Base-by-base conservation (phyloP, 2,113 vertebrate genomes). In the Sigmodon hispidus region DNA sequence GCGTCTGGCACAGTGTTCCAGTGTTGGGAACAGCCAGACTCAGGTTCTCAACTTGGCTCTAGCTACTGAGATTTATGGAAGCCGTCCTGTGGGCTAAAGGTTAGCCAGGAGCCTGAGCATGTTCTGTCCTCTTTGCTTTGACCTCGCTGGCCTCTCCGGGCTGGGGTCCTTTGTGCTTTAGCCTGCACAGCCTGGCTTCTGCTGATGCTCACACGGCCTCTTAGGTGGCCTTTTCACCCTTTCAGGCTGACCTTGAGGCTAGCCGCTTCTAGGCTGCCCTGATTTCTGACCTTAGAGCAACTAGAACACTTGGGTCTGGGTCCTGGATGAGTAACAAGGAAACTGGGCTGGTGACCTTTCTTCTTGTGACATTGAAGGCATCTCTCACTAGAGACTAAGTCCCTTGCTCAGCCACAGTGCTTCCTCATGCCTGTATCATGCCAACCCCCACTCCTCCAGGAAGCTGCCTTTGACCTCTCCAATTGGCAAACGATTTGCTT, bases 181-280 rank as follows among this genome's bases (percentile, higher is more conserved):
- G 40, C 1, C 2, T 6, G 45, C 36, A 8, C 0, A 31, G n/a
- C 3, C 34, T 0, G 4, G 7, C 26, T 92, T 63, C 86, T 16
- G 77, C 43, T 85, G 26, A 5, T 1, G 16, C 65, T 59, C 75
- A 16, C 31, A 19, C 21, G 22, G 83, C 26, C 29, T 45, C 31
- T 52, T 50, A 3, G 52, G 5, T 0, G 17, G 5, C 0, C 43
- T 83, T 76, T 17, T 13, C 10, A 69, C 48, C n/a, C 52, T 81
- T 17, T 45, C 63, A 91, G 19, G 24, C 40, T 70, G 26, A 75
- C 24, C 65, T 80, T 67, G 17, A 57, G 63, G 48, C 4, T 7
- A 61, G 48, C 34, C 63, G 22, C 36, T 57, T 86, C 10, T 3
- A n/a, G 72, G 31, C 84, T 94, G 90, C 67, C 93, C 31, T 26